Percentiles rank a stretch among this genome's conserved stretches.
These are phyloP conservation scores for Triplophysa yarkandensis DNA, from an alignment of 2,797 vertebrate genomes.

Conservation along the genomic window DNA sequence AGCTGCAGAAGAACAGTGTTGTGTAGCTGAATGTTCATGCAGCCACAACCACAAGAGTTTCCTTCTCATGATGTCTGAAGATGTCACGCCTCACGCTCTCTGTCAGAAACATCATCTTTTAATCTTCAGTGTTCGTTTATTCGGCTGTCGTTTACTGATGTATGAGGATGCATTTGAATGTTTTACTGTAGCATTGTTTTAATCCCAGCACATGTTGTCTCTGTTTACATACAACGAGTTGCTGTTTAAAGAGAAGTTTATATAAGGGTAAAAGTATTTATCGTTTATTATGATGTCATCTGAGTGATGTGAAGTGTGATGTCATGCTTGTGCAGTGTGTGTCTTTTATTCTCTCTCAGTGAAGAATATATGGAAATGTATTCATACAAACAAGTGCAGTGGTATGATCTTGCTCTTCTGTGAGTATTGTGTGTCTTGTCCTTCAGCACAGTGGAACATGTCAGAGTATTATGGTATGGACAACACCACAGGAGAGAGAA, in stretches of 20 bases:
- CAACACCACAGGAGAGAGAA: background rate
- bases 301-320: background rate
- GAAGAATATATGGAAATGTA: background rate
- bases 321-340: background rate
- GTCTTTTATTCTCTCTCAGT: background rate
- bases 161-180: background rate
- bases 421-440: too few relatives aligned
- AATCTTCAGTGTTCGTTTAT: background rate
- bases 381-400: background rate
- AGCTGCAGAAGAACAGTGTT: slow-evolving; percentile 72
- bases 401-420: background rate
- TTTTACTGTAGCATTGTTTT: background rate
- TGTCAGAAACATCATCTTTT: too few relatives aligned
- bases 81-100: too few relatives aligned
- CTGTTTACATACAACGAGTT: background rate
- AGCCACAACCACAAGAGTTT: background rate
- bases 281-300: background rate
- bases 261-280: background rate
- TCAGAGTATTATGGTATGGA: background rate
- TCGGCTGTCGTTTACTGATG: background rate
- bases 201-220: background rate
- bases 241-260: background rate
- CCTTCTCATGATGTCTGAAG: background rate
- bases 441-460: too few relatives aligned
- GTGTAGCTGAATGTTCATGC: slow-evolving; percentile 62